A percentile compares a stretch with the other conserved stretches of the same genome.
These are phyloP conservation scores for Betta splendens DNA, from an alignment of 2,797 vertebrate species.

Conservation along the genomic window DNA sequence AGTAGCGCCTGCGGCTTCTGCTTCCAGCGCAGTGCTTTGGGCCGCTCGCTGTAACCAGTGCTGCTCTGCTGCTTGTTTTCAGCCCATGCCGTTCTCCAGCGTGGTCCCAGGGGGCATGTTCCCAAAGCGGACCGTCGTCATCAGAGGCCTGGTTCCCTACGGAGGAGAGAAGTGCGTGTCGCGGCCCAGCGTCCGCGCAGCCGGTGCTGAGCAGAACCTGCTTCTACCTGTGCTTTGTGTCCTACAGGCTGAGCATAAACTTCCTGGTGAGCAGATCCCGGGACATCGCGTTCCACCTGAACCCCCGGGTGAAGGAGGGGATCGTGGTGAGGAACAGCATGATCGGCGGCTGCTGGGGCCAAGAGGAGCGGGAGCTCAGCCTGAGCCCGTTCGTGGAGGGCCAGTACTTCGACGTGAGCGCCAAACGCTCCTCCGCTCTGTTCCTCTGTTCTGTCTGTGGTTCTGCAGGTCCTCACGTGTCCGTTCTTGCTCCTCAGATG, in stretches of 20 bases:
- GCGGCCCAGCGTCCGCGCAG: background rate
- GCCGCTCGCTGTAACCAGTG: no score
- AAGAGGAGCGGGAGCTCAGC: slow-evolving; percentile 77
- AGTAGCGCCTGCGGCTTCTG: slow-evolving; percentile 67
- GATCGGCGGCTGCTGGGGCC: slow-evolving; percentile 80
- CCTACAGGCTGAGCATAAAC: slow-evolving; percentile 80
- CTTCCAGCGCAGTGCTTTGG: no score
- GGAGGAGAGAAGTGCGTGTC: slow-evolving; percentile 59
- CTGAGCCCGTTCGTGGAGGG: slow-evolving; percentile 83
- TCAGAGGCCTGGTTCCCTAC: slow-evolving; percentile 80
- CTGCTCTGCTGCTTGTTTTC: slow-evolving; percentile 3
- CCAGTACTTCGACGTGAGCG: slow-evolving; percentile 87
- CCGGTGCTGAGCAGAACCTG: background rate
- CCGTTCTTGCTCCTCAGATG: slow-evolving; percentile 69
- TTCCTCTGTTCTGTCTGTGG: no score
- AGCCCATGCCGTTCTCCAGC: slow-evolving; percentile 80
- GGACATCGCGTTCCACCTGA: slow-evolving; percentile 83
- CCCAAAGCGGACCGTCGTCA: slow-evolving; percentile 81
- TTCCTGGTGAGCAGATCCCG: slow-evolving; percentile 70
- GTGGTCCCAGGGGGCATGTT: slow-evolving; percentile 82
- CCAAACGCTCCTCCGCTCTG: no score
- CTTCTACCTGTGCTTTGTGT: background rate
- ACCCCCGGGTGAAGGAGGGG: slow-evolving; percentile 73
- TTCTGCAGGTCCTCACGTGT: background rate
- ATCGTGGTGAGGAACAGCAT: slow-evolving; percentile 82